phyloP scores from a whole-genome alignment of 2,888 invertebrate species.

The Andrena marginata region DNA sequence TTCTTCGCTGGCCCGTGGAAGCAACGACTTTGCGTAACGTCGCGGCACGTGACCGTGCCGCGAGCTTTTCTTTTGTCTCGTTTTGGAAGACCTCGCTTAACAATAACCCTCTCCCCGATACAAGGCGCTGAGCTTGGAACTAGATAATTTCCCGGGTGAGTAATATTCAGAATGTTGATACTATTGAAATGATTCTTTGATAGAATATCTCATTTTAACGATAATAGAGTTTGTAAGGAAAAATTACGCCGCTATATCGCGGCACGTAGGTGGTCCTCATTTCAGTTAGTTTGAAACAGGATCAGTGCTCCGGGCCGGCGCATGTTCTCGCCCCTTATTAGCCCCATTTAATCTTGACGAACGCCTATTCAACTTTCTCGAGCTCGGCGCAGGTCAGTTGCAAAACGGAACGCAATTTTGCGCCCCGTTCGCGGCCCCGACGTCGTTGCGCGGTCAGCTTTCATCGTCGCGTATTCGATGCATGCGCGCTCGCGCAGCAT shows the following conservation, averaged over 20 bases:
- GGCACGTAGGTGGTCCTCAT: background rate
- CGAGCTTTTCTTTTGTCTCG: constrained; percentile 21
- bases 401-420: constrained; percentile 24
- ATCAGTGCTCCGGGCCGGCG: no score
- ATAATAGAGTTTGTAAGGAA: background rate
- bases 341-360: background rate
- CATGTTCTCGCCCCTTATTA: background rate
- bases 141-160: no score
- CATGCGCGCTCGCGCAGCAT: background rate
- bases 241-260: no score
- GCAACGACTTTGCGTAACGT: constrained; percentile 12
- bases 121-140: no score
- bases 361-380: background rate
- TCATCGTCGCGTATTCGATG: constrained; percentile 15
- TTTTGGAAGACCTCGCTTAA: background rate
- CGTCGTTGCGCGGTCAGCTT: constrained; percentile 1
- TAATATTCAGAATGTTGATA: no score
- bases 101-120: no score
- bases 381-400: background rate
- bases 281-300: background rate
- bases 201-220: no score
- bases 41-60: background rate
- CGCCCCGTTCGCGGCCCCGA: background rate
- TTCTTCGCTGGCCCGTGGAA: constrained; percentile 21
- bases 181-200: no score